These are phyloP conservation scores for Alethe castanea DNA, from an alignment of 2,113 vertebrate species.

Conservation along the genomic window DNA sequence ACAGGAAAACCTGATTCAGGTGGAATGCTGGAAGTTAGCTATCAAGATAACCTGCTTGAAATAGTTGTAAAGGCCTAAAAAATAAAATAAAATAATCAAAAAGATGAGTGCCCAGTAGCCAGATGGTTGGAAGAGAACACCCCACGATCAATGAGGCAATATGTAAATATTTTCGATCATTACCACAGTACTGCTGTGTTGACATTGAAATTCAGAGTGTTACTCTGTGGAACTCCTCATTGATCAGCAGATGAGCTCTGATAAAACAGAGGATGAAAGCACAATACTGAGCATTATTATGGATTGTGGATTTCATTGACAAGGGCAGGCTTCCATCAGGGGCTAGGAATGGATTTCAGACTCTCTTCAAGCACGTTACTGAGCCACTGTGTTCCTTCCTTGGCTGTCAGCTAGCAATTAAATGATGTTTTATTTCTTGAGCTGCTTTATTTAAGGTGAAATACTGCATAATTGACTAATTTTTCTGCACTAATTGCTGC, in stretches of 20 bases:
- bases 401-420: background rate
- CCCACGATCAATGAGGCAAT: slow-evolving; percentile 43
- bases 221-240: slow-evolving; percentile 14
- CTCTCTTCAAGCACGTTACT: background rate
- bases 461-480: background rate
- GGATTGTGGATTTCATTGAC: background rate
- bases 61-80: slow-evolving; percentile 15
- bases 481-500: slow-evolving; percentile 26
- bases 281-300: background rate
- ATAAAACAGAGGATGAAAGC: slow-evolving; percentile 5
- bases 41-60: background rate
- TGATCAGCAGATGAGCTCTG: slow-evolving; percentile 28
- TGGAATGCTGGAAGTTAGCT: background rate
- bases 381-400: background rate
- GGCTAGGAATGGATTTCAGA: background rate
- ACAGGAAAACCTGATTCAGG: background rate
- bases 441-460: slow-evolving; percentile 36
- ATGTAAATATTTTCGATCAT: slow-evolving; percentile 71
- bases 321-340: background rate
- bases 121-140: slow-evolving; percentile 70
- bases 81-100: background rate
- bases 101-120: slow-evolving; percentile 39
- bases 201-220: slow-evolving; percentile 50
- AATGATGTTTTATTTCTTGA: slow-evolving; percentile 11
- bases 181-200: slow-evolving; percentile 41